Evolutionary conservation across 2,113 vertebrate species (phyloP), one percentile per base, ranked within the genome.

Genomic region (Larimichthys polyactis): DNA sequence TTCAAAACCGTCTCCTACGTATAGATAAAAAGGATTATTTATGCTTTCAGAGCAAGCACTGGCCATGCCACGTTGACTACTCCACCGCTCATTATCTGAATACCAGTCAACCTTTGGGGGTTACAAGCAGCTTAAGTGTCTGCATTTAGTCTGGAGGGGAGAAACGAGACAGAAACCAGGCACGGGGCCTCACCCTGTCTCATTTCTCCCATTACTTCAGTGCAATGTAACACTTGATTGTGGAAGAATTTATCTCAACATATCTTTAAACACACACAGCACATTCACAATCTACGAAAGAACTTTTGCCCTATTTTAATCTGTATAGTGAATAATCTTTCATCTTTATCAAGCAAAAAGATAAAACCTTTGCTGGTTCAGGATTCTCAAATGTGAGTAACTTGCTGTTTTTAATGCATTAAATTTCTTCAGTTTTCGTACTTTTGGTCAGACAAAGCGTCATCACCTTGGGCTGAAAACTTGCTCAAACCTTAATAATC

Each of bases 21-120:
- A 75, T 51, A 69, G 75, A 91, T 81, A 78, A 85, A 86, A 86
- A 81, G 66, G 58, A 77, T 82, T 90, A 75, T 62, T 86, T 84
- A 63, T 86, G 87, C 75, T 85, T 87, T 80, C 62, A 83, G 73
- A 79, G 67, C 24, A 12, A 78, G 71, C 66, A 54, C 52, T 29
- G 78, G 75, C 59, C 68, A 16, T 27, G 63, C 63, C 59, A 71
- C 72, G 69, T 70, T 71, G 77, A 87, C 87, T 78, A 44, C 63
- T 84, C 57, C 40, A 20, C 67, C 60, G 69, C 83, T 90, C 75
- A 79, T 87, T 84, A 90, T 84, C 71, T 81, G 68, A 79, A 88
- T 24, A 75, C 64, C 76, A 83, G 79, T 84, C 79, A 84, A 85
- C 79, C 73, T 85, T 80, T 77, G 77, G 83, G 83, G 87, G 59